Conservation (phyloP, 2,797 vertebrate genomes). For the Phataginus tricuspis region DNA sequence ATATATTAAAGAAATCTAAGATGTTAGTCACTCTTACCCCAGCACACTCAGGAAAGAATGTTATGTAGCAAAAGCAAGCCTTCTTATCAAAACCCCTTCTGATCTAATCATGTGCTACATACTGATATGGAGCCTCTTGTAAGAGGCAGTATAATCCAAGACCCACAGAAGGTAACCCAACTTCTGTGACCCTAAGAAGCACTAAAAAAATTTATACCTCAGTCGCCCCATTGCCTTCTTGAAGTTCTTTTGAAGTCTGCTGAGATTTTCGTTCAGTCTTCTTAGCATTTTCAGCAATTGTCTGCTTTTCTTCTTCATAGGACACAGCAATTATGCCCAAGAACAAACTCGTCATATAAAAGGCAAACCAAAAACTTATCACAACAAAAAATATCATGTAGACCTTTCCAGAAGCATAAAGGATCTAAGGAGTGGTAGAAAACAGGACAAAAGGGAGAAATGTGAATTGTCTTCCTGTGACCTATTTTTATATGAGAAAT, state of each 20-base stretch:
- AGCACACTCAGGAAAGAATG: background rate
- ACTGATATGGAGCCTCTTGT: background rate
- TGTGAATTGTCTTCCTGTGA: background rate
- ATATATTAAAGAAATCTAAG: background rate
- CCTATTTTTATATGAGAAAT: constrained; percentile 4
- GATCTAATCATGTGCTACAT: background rate
- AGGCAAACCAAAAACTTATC: constrained; percentile 94
- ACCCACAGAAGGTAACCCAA: background rate
- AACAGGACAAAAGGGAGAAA: background rate
- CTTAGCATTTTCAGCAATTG: constrained; percentile 85
- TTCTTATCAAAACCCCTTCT: background rate
- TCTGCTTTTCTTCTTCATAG: constrained; percentile 93
- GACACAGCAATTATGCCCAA: constrained; percentile 92
- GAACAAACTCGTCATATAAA: constrained; percentile 93
- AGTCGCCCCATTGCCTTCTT: constrained; percentile 86
- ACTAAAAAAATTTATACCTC: constrained; percentile 85
- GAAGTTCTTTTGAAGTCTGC: constrained; percentile 88
- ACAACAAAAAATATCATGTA: constrained; percentile 94
- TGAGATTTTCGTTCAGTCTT: constrained; percentile 88
- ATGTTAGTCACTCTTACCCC: background rate
- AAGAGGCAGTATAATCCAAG: background rate
- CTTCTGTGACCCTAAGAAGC: background rate
- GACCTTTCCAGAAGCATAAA: constrained; percentile 91
- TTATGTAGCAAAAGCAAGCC: background rate
- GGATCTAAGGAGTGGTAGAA: constrained; percentile 85